These are phyloP conservation scores for Ciconia maguari DNA, from an alignment of 2,113 vertebrate species.

Conservation along the genomic window DNA sequence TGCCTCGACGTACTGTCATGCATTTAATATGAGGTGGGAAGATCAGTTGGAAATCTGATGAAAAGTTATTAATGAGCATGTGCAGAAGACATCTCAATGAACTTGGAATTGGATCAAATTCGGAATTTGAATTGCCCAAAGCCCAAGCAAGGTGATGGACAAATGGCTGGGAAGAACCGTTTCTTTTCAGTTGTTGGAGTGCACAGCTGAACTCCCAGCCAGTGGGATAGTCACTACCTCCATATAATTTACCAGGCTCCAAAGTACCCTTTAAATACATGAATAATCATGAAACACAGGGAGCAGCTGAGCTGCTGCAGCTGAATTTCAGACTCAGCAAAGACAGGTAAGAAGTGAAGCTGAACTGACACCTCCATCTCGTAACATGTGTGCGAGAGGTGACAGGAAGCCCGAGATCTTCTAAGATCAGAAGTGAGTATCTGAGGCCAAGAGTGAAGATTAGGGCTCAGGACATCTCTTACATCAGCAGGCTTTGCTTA, in stretches of 20 bases:
- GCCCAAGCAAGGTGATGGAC: background rate
- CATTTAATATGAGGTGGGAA: background rate
- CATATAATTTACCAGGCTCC: background rate
- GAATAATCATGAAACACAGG: background rate
- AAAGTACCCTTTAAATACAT: background rate
- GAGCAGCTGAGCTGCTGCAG: slow-evolving; percentile 8
- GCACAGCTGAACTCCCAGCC: background rate
- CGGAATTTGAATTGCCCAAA: background rate
- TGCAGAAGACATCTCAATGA: background rate
- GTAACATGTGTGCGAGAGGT: background rate
- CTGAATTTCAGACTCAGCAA: slow-evolving; percentile 5
- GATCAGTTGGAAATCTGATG: background rate
- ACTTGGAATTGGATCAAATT: background rate
- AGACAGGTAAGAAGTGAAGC: slow-evolving; percentile 28
- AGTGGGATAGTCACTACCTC: background rate
- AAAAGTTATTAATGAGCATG: background rate
- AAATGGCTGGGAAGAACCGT: background rate
- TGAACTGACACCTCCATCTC: slow-evolving; percentile 10
- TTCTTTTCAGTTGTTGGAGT: background rate
- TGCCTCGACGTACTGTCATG: fast-evolving
- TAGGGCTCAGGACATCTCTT: background rate
- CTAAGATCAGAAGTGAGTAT: background rate
- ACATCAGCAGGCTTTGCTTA: background rate
- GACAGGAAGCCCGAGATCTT: background rate
- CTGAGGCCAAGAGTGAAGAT: background rate